phyloP scores from a whole-genome alignment of 2,797 vertebrate species.

The Chromobotia macracanthus region DNA sequence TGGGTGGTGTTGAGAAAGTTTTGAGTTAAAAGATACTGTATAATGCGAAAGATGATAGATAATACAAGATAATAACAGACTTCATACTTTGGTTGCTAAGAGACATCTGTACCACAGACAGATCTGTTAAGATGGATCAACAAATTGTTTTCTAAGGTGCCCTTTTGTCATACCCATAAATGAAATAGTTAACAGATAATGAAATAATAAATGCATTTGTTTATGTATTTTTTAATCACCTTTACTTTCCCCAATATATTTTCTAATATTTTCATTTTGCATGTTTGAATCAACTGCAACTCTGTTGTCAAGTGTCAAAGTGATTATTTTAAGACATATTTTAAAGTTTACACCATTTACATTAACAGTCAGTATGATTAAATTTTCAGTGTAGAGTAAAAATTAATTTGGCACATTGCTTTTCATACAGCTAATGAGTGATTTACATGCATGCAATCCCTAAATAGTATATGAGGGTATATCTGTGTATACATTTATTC shows the following conservation, averaged over 20 bases:
- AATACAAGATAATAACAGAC: slow-evolving; percentile 31
- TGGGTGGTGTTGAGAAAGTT: slow-evolving; percentile 30
- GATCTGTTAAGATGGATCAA: slow-evolving; percentile 2
- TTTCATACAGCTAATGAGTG: slow-evolving; percentile 12
- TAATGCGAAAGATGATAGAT: slow-evolving; percentile 38
- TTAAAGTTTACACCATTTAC: background rate
- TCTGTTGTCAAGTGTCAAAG: background rate
- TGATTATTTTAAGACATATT: background rate
- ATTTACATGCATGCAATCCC: background rate
- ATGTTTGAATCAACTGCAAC: background rate
- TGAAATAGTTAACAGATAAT: background rate
- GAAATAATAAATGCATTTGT: too few relatives aligned
- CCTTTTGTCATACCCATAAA: background rate
- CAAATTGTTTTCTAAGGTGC: slow-evolving; percentile 24
- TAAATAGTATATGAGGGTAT: background rate
- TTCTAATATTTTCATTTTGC: background rate
- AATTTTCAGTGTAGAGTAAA: background rate
- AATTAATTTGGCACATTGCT: background rate
- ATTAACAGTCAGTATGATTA: background rate
- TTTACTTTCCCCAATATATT: background rate
- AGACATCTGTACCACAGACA: slow-evolving; percentile 17
- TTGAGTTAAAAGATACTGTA: slow-evolving; percentile 20
- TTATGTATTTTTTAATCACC: too few relatives aligned
- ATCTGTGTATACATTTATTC: slow-evolving; percentile 23
- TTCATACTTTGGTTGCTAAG: slow-evolving; percentile 38